Base-by-base conservation (phyloP, 2,888 invertebrate species). In the Magallana nippona region DNA sequence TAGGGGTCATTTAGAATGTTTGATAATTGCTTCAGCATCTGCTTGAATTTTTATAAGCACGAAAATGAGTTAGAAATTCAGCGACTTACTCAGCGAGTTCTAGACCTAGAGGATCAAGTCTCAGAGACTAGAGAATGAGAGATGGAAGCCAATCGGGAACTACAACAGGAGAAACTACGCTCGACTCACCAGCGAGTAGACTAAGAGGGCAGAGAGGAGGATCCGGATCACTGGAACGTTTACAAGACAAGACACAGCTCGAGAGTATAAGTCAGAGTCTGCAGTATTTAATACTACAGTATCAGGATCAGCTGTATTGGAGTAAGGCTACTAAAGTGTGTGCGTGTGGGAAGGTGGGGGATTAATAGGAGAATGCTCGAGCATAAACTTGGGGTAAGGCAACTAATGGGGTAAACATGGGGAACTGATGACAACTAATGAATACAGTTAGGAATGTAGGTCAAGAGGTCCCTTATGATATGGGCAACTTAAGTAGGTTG, bases 201-300 rank as follows among this genome's bases (percentile, higher is more conserved):
- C 10, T 82, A 71, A 10, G 27, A 27, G 27, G 27, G 27, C 27
- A 27, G 27, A 1, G 27, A 27, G 2, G 27, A 27, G 27, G 27
- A 27, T 27, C 27, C 27, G 27, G 27, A 27, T 27, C 27, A 27
- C 27, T 27, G 27, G 84, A 86, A 85, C 57, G 86, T 88, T 11
- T 90, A 90, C 82, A 87, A 86, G n/a, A n/a, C n/a, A n/a, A n/a
- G 81, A 89, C 89, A n/a, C 92, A 91, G 87, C 87, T 92, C 79
- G 91, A 92, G 86, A 87, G 89, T 17, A 87, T 91, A 44, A 88
- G 92, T 81, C 91, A 91, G 85, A 89, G 90, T 82, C 87, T 91
- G 60, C 92, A 92, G 22, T 89, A 90, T 71, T 87, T 91, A n/a
- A 86, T 90, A 44, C 86, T 91, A 22, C 83, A 89, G 22, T 90